Conservation (phyloP, 64 coral and sea anemone species). For the Trachythela sp. region DNA sequence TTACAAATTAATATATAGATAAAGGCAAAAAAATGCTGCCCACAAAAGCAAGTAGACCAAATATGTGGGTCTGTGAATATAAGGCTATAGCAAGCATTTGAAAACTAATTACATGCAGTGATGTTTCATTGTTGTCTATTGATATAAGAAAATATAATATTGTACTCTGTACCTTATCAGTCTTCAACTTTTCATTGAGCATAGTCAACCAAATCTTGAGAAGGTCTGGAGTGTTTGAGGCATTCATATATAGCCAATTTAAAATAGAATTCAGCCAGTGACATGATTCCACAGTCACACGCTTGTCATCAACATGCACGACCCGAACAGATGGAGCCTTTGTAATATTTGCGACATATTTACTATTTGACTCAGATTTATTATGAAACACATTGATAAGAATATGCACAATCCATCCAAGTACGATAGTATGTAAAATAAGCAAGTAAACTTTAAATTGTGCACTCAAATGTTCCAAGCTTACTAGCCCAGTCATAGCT, state of each 20-base stretch:
- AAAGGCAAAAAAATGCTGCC: no score
- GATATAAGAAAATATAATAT: neutral
- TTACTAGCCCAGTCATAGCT: neutral
- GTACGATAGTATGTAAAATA: neutral
- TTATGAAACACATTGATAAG: neutral
- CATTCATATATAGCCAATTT: neutral
- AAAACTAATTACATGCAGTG: no score
- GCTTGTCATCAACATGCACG: neutral
- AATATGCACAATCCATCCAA: constrained; percentile 11
- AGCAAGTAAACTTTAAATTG: neutral
- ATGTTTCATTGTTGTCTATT: neutral
- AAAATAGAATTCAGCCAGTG: constrained; percentile 13
- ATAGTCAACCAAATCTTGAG: constrained; percentile 14
- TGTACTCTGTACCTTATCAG: constrained; percentile 1
- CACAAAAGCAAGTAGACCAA: no score
- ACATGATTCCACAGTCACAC: neutral
- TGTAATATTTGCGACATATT: neutral
- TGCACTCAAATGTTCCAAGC: neutral
- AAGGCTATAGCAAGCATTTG: no score
- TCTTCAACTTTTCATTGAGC: constrained; percentile 12
- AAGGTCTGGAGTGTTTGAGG: neutral
- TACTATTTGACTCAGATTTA: neutral
- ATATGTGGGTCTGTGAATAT: no score
- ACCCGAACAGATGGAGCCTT: neutral
- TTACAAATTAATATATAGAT: no score